Evolutionary conservation across 2,797 vertebrate species (phyloP).

Genomic region (Platyrinchus mystaceus): DNA sequence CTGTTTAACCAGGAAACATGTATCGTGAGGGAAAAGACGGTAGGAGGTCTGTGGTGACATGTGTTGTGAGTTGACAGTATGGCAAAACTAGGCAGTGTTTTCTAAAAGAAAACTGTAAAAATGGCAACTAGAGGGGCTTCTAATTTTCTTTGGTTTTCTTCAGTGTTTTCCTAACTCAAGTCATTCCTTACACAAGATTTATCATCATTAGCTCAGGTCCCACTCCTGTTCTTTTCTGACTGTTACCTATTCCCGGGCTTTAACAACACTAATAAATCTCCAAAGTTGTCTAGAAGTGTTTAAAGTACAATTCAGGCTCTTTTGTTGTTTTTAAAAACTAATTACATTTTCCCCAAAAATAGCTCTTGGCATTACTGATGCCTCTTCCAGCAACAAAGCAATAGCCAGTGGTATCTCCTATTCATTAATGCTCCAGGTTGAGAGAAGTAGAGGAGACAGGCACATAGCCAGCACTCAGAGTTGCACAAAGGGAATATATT

Average conservation of each 20-base stretch:
- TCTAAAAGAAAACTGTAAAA: neutral
- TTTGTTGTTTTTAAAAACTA: neutral
- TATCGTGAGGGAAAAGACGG: neutral
- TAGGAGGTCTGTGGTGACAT: neutral
- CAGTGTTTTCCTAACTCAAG: neutral
- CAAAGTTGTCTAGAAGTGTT: neutral
- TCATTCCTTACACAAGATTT: neutral
- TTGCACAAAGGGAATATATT: neutral
- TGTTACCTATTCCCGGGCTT: neutral
- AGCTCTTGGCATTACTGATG: neutral
- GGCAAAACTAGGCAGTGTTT: neutral
- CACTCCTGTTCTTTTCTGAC: neutral
- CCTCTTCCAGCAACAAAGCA: neutral
- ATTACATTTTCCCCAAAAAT: neutral
- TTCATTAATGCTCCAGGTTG: neutral
- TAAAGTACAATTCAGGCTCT: neutral
- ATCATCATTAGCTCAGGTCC: neutral
- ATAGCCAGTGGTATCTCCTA: neutral
- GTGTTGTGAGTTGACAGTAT: neutral
- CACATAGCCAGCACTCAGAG: neutral
- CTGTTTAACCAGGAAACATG: neutral
- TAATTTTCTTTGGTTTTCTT: neutral
- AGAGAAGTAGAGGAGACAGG: neutral
- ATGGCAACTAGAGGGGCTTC: neutral
- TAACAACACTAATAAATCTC: neutral